A percentile compares a stretch with the other conserved stretches of the same genome.
phyloP scores from a whole-genome alignment of 2,888 invertebrate species.

The Yponomeuta cagnagella region DNA sequence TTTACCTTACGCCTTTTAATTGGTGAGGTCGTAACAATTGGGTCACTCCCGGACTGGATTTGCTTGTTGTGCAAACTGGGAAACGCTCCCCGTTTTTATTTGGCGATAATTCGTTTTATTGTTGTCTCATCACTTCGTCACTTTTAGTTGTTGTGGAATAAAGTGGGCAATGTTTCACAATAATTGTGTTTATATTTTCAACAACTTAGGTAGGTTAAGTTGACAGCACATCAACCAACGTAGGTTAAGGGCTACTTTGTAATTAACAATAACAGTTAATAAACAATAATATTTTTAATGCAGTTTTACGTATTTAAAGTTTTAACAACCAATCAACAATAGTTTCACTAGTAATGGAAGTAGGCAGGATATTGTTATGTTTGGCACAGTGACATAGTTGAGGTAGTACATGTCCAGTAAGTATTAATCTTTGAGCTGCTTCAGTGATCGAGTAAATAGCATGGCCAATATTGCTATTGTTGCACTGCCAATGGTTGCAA shows the following conservation, averaged over 20 bases:
- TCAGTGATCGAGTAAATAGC: constrained; percentile 52
- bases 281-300: too few relatives aligned
- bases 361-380: neutral
- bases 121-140: neutral
- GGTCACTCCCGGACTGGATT: constrained; percentile 55
- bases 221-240: neutral
- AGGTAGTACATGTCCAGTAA: neutral
- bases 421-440: constrained; percentile 30
- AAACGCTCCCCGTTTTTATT: constrained; percentile 23
- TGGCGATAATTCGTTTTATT: constrained; percentile 17
- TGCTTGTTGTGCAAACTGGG: constrained; percentile 35
- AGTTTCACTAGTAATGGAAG: neutral
- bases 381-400: neutral
- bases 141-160: neutral
- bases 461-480: constrained; percentile 46
- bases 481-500: constrained; percentile 55
- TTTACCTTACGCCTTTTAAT: constrained; percentile 72
- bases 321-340: neutral
- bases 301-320: neutral
- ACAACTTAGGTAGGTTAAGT: neutral
- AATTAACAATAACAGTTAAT: too few relatives aligned
- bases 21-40: constrained; percentile 71
- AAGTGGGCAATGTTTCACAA: neutral
- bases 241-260: too few relatives aligned
- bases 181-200: neutral